Evolutionary conservation across 2,888 invertebrate genomes (phyloP), one percentile per base, ranked within the genome.

Genomic region (Habroteleia sp.): DNA sequence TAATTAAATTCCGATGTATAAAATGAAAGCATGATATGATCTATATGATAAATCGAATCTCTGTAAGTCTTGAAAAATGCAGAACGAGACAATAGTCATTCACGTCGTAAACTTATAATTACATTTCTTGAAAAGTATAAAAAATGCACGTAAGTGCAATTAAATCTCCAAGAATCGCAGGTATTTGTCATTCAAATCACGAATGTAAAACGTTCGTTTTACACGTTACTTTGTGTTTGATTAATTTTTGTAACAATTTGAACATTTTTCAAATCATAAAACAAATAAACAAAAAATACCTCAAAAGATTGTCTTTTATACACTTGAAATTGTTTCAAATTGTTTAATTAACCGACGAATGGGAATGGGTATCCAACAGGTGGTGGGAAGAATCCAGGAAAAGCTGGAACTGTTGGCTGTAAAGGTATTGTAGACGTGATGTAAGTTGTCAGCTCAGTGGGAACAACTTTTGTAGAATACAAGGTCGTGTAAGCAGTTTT

Each of bases 401-500:
- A 95, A 8, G 92, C 92, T 48, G 91, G 91, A 0, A 92, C 92
- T 0, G 91, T 90, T 3, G 92, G 92, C 80, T 93, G 94, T 10
- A 95, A 91, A 1, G 95, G 92, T 17, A 96, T 90, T 0, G 95
- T 94, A 8, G 94, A 93, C 3, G 96, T 96, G 76, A 96, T 91
- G 85, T 94, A 95, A 8, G 94, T 93, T n/a, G 96, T 96, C 71
- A 96, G 87, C 48, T 93, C 91, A 0, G 96, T 96, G 3, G 96
- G 96, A 33, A 96, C 93, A 37, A 96, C 93, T 82, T 92, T 93
- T 29, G 96, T 96, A 1, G 95, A 94, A 87, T 93, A 96, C 66
- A 97, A 90, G 0, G 96, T 96, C 3, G 96, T 96, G 85, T 94
- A 94, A 0, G 96, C 93, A 0, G 96, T 96, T 88, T 95, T 95